Percentiles rank a stretch among this genome's conserved stretches.
These are phyloP conservation scores for Halichoeres trimaculatus DNA, from an alignment of 2,113 vertebrate genomes.

Conservation along the genomic window DNA sequence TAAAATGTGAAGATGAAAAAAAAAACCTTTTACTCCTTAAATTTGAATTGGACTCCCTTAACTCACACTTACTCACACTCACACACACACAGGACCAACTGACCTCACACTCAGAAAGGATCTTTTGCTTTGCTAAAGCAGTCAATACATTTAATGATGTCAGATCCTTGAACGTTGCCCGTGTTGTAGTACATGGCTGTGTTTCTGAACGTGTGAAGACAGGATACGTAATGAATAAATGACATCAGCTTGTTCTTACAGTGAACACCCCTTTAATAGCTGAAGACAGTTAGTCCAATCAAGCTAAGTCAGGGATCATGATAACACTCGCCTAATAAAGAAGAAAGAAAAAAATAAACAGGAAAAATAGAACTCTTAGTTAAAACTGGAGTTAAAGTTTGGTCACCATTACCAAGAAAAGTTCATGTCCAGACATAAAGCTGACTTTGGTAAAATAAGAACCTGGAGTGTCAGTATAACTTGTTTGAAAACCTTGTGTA, in stretches of 20 bases:
- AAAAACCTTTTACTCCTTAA: background rate
- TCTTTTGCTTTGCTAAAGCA: constrained; percentile 2
- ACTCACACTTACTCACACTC: too few species aligned
- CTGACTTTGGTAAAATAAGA: constrained; percentile 58
- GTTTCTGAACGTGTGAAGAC: constrained; percentile 4
- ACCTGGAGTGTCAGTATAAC: constrained; percentile 54
- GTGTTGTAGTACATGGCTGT: constrained; percentile 17
- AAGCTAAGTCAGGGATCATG: background rate
- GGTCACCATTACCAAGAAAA: constrained; percentile 39
- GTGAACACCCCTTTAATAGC: constrained; percentile 7
- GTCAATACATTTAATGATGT: constrained; percentile 1
- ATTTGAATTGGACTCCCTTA: too few species aligned
- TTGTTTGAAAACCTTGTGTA: constrained; percentile 36
- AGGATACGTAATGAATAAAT: background rate
- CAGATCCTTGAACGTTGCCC: background rate
- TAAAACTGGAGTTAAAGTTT: constrained; percentile 39
- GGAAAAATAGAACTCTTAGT: background rate
- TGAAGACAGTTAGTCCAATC: constrained; percentile 1
- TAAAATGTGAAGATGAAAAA: constrained; percentile 21
- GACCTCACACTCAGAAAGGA: background rate
- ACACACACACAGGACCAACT: background rate
- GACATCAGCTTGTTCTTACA: background rate
- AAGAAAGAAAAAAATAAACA: background rate
- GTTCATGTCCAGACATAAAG: constrained; percentile 10
- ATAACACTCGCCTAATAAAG: background rate